Conservation (phyloP, 2,888 invertebrate species). For the Heliconius hortense region DNA sequence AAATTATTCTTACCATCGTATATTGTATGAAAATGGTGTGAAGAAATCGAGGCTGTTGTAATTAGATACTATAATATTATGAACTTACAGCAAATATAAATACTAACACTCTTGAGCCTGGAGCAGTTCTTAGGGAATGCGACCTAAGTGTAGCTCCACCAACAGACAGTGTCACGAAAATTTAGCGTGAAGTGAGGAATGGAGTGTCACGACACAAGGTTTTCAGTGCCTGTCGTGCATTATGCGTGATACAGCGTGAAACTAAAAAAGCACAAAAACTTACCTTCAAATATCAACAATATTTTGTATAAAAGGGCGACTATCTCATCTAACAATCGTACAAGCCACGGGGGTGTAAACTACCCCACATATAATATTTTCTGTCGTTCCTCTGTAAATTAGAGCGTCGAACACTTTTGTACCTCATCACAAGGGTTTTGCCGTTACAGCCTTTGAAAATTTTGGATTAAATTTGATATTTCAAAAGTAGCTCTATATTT, state of each 20-base stretch:
- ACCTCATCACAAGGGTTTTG: slow-evolving; percentile 60
- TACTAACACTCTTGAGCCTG: too few species aligned
- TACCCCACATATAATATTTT: slow-evolving; percentile 48
- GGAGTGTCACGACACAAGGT: background rate
- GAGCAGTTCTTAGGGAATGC: too few species aligned
- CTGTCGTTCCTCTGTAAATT: slow-evolving; percentile 66
- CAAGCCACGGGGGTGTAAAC: slow-evolving; percentile 33
- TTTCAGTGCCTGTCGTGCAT: background rate
- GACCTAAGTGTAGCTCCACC: too few species aligned
- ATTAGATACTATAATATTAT: too few species aligned
- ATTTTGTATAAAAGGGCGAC: slow-evolving; percentile 27
- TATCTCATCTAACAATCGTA: slow-evolving; percentile 34
- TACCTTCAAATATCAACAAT: slow-evolving; percentile 24
- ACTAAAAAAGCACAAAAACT: background rate
- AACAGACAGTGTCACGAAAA: too few species aligned
- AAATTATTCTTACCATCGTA: too few species aligned
- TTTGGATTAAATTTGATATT: slow-evolving; percentile 17
- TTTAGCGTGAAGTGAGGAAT: background rate
- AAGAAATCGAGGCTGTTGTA: too few species aligned
- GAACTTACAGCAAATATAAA: too few species aligned
- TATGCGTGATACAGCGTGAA: background rate
- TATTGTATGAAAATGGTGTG: too few species aligned
- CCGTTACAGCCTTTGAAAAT: slow-evolving; percentile 46
- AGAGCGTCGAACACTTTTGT: slow-evolving; percentile 60
- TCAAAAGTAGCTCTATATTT: slow-evolving; percentile 29